phyloP scores from a whole-genome alignment of 1,140 invertebrate genomes.

The Argopecten irradians region DNA sequence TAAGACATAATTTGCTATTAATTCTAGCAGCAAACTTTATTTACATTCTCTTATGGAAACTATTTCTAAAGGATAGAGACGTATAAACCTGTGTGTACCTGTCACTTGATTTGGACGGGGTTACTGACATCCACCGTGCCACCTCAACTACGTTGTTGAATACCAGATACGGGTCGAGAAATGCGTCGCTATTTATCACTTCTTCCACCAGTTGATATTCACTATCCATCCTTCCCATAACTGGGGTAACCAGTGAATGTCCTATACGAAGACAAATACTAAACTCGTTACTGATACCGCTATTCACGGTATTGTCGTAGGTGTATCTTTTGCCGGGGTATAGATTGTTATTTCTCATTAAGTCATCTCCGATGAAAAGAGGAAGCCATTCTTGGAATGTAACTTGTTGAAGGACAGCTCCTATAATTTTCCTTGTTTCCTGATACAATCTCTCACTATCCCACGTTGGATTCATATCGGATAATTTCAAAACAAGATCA shows the following conservation, averaged over 20 bases:
- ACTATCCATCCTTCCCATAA: not conserved
- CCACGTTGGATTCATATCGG: slow-evolving; percentile 92
- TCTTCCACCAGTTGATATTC: not conserved
- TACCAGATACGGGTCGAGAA: not conserved
- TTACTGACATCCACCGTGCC: not conserved
- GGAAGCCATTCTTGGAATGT: slow-evolving; percentile 94
- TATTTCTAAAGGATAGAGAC: no score
- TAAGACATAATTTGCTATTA: no score
- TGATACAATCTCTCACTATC: slow-evolving; percentile 93
- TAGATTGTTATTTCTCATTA: slow-evolving; percentile 28
- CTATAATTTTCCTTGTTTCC: slow-evolving; percentile 89
- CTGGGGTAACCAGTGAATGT: not conserved
- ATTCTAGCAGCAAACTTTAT: no score
- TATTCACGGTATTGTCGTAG: not conserved
- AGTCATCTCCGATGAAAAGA: slow-evolving; percentile 83
- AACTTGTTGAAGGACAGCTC: slow-evolving; percentile 95
- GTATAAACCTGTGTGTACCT: no score
- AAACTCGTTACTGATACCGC: not conserved
- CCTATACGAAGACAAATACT: not conserved
- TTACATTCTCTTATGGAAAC: no score
- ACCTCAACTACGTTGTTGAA: not conserved
- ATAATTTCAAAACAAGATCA: slow-evolving; percentile 86
- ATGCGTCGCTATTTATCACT: not conserved
- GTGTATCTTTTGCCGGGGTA: not conserved
- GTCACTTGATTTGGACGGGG: not conserved